Percentiles rank a stretch among this genome's conserved stretches.
Conservation (phyloP, 2,797 vertebrate species). For the Nothura maculosa region DNA sequence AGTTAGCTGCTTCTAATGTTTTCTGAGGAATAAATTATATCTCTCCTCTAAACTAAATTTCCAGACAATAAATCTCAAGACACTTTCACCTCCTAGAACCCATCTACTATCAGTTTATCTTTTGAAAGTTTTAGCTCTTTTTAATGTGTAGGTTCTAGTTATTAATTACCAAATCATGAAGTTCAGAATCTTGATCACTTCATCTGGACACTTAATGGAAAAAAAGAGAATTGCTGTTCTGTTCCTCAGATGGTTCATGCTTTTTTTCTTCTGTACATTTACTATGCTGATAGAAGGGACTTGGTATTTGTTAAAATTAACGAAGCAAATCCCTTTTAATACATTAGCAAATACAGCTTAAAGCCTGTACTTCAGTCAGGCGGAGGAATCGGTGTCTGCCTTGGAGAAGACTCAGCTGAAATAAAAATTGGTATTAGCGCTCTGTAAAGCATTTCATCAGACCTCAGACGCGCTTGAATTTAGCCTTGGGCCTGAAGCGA, state of each 20-base stretch:
- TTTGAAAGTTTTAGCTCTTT: neutral
- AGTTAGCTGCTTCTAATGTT: neutral
- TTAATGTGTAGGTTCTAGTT: neutral
- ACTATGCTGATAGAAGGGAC: constrained; percentile 16
- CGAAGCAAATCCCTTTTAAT: constrained; percentile 31
- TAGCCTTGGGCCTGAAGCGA: constrained; percentile 47
- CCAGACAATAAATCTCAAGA: neutral
- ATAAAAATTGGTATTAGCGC: constrained; percentile 28
- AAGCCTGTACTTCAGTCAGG: constrained; percentile 11
- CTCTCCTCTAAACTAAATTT: constrained; percentile 2
- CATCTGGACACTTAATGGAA: neutral
- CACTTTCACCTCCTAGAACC: neutral
- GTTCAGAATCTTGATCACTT: neutral
- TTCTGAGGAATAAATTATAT: neutral
- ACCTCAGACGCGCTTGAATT: constrained; percentile 1
- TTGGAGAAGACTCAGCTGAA: constrained; percentile 6
- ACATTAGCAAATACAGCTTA: neutral
- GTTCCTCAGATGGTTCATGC: neutral
- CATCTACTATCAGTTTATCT: neutral
- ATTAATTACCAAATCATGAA: neutral
- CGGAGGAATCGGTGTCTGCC: neutral
- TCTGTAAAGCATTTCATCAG: constrained; percentile 35
- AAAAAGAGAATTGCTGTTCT: neutral
- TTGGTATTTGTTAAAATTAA: constrained; percentile 34
- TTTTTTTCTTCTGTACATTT: constrained; percentile 4